Percentiles rank a stretch among this genome's conserved stretches.
These are phyloP conservation scores for Trididemnum clinides DNA, from an alignment of 23 tunicate species.

Conservation along the genomic window DNA sequence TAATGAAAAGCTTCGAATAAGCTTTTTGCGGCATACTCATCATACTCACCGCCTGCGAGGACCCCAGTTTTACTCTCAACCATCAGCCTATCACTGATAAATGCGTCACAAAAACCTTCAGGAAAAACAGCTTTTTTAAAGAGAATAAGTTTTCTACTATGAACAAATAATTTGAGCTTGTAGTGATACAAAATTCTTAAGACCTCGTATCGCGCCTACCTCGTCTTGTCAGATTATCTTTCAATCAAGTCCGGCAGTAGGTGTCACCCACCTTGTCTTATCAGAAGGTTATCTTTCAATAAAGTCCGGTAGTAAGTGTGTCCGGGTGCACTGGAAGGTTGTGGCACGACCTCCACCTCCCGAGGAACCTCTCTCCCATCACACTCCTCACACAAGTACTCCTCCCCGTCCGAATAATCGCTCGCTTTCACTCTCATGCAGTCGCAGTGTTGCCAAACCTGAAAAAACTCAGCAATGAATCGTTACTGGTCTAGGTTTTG, in stretches of 20 bases:
- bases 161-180: no score
- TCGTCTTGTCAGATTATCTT: no score
- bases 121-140: not conserved
- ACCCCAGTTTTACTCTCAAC: no score
- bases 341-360: conserved; percentile 81
- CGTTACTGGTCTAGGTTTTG: no score
- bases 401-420: conserved; percentile 45
- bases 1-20: no score
- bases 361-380: conserved; percentile 49
- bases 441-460: conserved; percentile 99
- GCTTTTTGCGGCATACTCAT: no score
- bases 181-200: no score
- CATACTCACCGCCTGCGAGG: no score
- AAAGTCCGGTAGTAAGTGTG: conserved; percentile 82
- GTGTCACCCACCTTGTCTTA: conserved; percentile 90
- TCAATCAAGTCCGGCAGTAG: no score
- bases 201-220: no score
- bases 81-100: no score
- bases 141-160: not conserved
- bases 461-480: no score
- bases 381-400: conserved; percentile 86
- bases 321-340: conserved; percentile 90
- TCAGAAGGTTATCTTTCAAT: conserved; percentile 58
- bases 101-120: not conserved
- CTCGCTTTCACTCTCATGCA: conserved; percentile 68